Evolutionary conservation across 2,113 vertebrate genomes (phyloP), one percentile per base, ranked within the genome.

Genomic region (Scortum barcoo): DNA sequence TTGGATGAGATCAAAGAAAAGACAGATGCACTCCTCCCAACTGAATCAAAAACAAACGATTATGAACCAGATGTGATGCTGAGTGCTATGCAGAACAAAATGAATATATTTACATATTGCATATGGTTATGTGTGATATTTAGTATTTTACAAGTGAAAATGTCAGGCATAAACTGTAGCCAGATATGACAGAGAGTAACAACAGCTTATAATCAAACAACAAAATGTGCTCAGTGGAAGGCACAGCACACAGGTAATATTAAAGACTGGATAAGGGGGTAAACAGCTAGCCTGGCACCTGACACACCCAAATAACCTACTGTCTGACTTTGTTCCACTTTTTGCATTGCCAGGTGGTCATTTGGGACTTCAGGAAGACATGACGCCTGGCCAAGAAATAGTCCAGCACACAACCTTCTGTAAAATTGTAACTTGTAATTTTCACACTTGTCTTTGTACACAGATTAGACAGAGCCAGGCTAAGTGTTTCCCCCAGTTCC

Each of bases 21-120:
- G 13, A 20, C 13, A 28, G 44, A 61, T 8, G 65, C 26, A 17
- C 26, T 57, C 11, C 2, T 58, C 54, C 36, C 3, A 36, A 24
- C 1, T 48, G 54, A 78, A 79, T 79, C 14, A 10, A 40, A 83
- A 87, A 48, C n/a, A 56, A 48, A 72, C 53, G 70, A 83, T 83
- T 28, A 78, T 24, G 69, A 66, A 26, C 9, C 57, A 30, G 70
- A 50, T 71, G n/a, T 58, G 26, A 67, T 48, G 42, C 67, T 11
- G 67, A 83, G 16, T 62, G 56, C 40, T 68, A 40, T 40, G 42
- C 12, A 40, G 63, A 75, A 53, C 77, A 9, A 63, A 57, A 70
- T 75, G 6, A 42, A 53, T 50, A 19, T 0, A 3, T 73, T 53
- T 67, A 51, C 24, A 17, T 63, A 22, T 56, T 61, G 33, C 16